These are phyloP conservation scores for Hydroisotoma schaefferi DNA, from an alignment of 2,888 invertebrate species.

Conservation along the genomic window DNA sequence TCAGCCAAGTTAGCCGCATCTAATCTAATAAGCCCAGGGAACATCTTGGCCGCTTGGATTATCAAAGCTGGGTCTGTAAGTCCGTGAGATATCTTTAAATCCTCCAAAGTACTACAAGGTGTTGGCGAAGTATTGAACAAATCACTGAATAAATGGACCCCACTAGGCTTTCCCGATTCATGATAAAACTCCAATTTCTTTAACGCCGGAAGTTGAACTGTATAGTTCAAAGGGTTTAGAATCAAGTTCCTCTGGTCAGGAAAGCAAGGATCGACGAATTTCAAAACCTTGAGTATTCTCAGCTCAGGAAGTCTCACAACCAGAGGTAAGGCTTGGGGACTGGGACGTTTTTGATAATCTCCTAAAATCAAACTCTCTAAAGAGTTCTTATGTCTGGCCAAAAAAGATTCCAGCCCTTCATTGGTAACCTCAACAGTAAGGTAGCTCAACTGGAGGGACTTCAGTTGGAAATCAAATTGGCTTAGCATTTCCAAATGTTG, in stretches of 20 bases:
- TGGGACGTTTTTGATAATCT: slow-evolving; percentile 35
- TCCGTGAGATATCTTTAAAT: slow-evolving; percentile 33
- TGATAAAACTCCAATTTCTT: slow-evolving; percentile 27
- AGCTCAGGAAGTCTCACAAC: slow-evolving; percentile 22
- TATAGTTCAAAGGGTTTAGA: slow-evolving; percentile 25
- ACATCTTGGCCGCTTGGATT: slow-evolving; percentile 29
- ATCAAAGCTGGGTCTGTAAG: slow-evolving; percentile 22
- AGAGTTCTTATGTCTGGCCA: slow-evolving; percentile 19
- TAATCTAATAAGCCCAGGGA: slow-evolving; percentile 24
- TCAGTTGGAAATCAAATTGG: slow-evolving; percentile 27
- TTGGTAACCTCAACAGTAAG: slow-evolving; percentile 29
- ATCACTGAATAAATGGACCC: slow-evolving; percentile 33
- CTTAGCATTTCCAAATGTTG: slow-evolving; percentile 30
- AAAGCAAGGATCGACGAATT: slow-evolving; percentile 33
- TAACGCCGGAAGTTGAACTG: slow-evolving; percentile 25
- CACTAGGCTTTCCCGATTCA: slow-evolving; percentile 30
- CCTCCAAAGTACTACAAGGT: slow-evolving; percentile 19
- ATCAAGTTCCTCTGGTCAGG: slow-evolving; percentile 31
- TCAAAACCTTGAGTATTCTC: slow-evolving; percentile 18
- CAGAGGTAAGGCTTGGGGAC: slow-evolving; percentile 15
- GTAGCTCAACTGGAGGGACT: slow-evolving; percentile 29
- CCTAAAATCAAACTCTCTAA: slow-evolving; percentile 25
- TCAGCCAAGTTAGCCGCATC: slow-evolving; percentile 20
- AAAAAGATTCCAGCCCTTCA: slow-evolving; percentile 22
- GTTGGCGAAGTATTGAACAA: slow-evolving; percentile 23